Conservation (phyloP, 2,888 invertebrate species). For the Rhyacophila evoluta region DNA sequence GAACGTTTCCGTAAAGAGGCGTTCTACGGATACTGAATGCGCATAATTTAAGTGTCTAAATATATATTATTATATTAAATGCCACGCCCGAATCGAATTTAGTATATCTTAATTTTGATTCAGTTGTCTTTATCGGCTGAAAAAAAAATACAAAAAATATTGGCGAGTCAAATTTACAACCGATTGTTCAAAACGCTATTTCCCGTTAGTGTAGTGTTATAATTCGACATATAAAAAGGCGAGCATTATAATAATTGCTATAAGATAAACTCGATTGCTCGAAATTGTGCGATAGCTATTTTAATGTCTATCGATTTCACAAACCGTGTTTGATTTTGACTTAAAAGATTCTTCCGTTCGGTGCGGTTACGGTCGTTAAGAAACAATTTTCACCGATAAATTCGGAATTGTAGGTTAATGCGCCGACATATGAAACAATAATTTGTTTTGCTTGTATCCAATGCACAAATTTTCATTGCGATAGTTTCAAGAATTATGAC, state of each 20-base stretch:
- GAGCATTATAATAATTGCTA: not conserved
- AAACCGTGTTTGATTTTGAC: not conserved
- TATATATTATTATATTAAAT: not conserved
- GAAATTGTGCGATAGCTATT: not conserved
- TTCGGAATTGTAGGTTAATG: constrained; percentile 12
- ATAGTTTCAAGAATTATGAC: not conserved
- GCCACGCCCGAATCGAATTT: not conserved
- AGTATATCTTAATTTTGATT: not conserved
- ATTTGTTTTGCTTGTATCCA: not conserved
- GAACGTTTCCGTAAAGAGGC: too few relatives aligned
- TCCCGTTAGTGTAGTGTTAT: not conserved
- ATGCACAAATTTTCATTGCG: not conserved
- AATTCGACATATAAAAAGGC: not conserved
- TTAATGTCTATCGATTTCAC: constrained; percentile 17
- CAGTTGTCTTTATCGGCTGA: not conserved
- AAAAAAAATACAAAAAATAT: not conserved
- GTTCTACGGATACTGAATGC: too few relatives aligned
- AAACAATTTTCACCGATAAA: constrained; percentile 22
- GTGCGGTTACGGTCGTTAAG: not conserved
- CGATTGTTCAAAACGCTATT: not conserved
- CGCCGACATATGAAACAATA: not conserved
- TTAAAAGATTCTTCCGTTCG: not conserved
- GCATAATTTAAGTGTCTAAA: too few relatives aligned
- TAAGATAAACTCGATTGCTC: not conserved
- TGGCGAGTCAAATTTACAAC: not conserved